Evolutionary conservation across 2,113 vertebrate genomes (phyloP).

Genomic region (Aspidoscelis tigris): DNA sequence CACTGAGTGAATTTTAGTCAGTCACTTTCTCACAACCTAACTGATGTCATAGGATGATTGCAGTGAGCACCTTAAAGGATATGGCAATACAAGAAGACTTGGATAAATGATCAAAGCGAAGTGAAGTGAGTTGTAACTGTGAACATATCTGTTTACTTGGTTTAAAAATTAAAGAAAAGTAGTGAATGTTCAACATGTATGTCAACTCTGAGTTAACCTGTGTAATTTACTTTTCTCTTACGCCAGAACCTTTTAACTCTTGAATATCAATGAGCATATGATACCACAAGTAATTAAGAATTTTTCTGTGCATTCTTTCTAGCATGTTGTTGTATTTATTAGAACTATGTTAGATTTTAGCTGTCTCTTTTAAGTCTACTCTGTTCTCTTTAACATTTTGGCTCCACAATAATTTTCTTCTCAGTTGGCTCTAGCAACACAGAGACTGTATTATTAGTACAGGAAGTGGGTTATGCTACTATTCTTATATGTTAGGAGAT

Average conservation of each 20-base stretch:
- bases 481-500: neutral
- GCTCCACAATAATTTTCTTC: neutral
- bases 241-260: neutral
- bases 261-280: neutral
- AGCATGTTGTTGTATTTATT: neutral
- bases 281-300: neutral
- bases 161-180: neutral
- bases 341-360: neutral
- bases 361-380: constrained; percentile 15
- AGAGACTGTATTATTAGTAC: neutral
- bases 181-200: neutral
- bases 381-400: constrained; percentile 3
- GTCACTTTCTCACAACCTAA: too few relatives aligned
- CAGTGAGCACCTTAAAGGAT: too few relatives aligned
- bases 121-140: too few relatives aligned
- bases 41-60: too few relatives aligned
- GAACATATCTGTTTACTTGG: neutral
- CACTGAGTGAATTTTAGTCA: too few relatives aligned
- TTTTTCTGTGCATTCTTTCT: neutral
- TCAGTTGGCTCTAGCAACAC: neutral
- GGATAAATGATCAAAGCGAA: too few relatives aligned
- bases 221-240: neutral
- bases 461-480: constrained; percentile 4
- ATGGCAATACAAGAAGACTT: too few relatives aligned
- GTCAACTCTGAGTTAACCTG: neutral